Conservation (phyloP, 2,113 vertebrate species). For the Opisthocomus hoazin region DNA sequence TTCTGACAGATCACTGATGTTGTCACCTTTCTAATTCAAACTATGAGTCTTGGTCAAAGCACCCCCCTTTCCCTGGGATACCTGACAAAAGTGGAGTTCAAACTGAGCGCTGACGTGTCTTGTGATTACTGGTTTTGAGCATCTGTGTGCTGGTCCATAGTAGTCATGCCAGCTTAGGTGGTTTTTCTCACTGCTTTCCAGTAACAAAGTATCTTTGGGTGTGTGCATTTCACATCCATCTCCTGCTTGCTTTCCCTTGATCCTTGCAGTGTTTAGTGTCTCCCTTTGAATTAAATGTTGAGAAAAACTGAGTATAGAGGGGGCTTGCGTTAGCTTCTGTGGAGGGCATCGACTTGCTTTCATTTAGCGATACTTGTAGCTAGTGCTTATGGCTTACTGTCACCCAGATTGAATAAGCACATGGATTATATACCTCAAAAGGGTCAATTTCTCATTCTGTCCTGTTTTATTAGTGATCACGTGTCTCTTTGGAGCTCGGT, state of each 20-base stretch:
- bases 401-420: background rate
- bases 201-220: background rate
- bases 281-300: background rate
- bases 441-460: background rate
- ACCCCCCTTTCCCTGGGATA: background rate
- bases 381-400: background rate
- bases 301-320: background rate
- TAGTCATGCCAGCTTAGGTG: background rate
- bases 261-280: background rate
- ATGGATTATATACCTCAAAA: background rate
- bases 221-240: background rate
- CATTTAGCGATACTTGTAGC: background rate
- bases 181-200: background rate
- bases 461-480: background rate
- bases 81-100: background rate
- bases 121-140: background rate
- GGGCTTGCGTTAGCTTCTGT: background rate
- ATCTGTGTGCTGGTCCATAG: rapidly evolving
- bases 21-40: background rate
- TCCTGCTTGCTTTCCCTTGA: background rate
- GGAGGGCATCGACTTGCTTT: background rate
- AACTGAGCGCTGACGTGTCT: background rate
- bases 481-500: background rate
- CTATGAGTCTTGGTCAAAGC: background rate
- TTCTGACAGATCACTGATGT: background rate